Evolutionary conservation across 1,140 invertebrate genomes (phyloP), one percentile per base, ranked within the genome.

Genomic region (Macrostomum lignano): DNA sequence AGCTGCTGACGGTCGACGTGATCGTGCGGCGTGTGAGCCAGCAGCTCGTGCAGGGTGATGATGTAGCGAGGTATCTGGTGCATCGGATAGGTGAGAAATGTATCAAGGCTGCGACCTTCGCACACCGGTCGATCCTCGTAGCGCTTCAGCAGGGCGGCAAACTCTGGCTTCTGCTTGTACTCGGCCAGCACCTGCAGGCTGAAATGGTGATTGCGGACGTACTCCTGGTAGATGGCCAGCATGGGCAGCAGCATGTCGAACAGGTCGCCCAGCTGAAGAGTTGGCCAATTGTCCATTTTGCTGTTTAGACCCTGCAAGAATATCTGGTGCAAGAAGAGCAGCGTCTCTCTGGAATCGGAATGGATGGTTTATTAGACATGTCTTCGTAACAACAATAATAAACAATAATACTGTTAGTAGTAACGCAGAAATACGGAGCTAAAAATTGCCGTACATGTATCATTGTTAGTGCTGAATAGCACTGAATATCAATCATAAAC

Each of bases 51-150:
- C 14, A 84, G 61, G 1, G 76, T 82, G 31, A 81, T 74, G 31
- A 84, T 84, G 49, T 84, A 86, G 6, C 77, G 65, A 7, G 79
- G 78, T 33, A 86, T 71, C 77, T 82, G 78, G 62, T 81, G 74
- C 78, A 86, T 86, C 7, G 78, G 78, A 58, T 81, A 82, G 1
- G 77, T 84, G 30, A 86, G 61, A 55, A 84, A 84, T 3, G 69
- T 78, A 53, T 84, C 78, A 33, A 86, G 56, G 2, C 73, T 72
- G 36, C 77, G 56, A 15, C 73, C 73, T 44, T 78, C 73, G 46
- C 76, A 77, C 1, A 70, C 65, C 1, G 73, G 66, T 49, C 84
- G 82, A 46, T 73, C 72, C 54, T 84, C 78, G 24, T 82, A 62
- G 4, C 76, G 56, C 36, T 69, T 67, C 17, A 86, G 61, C n/a